A percentile compares a stretch with the other conserved stretches of the same genome.
Evolutionary conservation across 2,113 vertebrate species (phyloP).

Genomic region (Gavialis gangeticus): DNA sequence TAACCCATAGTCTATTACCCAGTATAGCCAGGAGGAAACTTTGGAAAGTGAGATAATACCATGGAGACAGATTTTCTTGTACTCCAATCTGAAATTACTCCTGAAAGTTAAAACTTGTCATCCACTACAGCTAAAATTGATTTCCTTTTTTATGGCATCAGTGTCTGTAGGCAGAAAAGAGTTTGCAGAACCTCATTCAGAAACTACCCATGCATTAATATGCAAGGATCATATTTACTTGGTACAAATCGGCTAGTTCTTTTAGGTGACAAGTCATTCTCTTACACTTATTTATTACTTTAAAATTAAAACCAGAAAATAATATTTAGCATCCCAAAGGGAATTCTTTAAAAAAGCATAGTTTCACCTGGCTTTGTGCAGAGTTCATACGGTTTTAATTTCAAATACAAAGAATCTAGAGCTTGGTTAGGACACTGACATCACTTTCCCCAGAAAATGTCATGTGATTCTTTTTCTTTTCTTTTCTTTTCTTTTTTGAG

Average conservation of each 20-base stretch:
- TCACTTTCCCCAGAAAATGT: slow-evolving; percentile 46
- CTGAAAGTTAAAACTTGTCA: neutral
- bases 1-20: slow-evolving; percentile 1
- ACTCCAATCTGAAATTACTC: neutral
- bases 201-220: neutral
- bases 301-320: slow-evolving; percentile 71
- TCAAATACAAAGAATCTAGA: slow-evolving; percentile 44
- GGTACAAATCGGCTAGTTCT: neutral
- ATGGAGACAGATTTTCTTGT: neutral
- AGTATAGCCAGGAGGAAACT: slow-evolving; percentile 4
- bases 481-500: slow-evolving; percentile 29
- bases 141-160: neutral
- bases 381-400: slow-evolving; percentile 70
- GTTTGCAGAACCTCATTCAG: neutral
- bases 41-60: slow-evolving; percentile 31
- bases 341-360: neutral
- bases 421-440: slow-evolving; percentile 43
- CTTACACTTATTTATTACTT: slow-evolving; percentile 62
- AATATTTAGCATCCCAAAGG: slow-evolving; percentile 25
- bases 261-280: slow-evolving; percentile 52
- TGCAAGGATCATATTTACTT: neutral
- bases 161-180: neutral
- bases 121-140: neutral
- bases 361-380: slow-evolving; percentile 34
- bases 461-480: slow-evolving; percentile 8